phyloP scores from a whole-genome alignment of 2,888 invertebrate genomes.

The Trilocha varians region DNA sequence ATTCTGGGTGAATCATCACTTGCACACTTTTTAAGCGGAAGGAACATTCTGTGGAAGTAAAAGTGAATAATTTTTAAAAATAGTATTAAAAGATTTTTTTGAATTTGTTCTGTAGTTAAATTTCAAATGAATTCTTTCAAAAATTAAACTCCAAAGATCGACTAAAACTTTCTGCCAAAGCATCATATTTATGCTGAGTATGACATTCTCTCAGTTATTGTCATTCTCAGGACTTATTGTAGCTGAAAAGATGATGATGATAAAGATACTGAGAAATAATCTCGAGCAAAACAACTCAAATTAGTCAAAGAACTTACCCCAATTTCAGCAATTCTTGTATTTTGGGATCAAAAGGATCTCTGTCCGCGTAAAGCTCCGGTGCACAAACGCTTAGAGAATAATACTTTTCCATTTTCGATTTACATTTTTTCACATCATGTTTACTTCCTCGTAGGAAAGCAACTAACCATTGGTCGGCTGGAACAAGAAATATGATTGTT shows the following conservation, averaged over 20 bases:
- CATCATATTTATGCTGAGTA: too few species aligned
- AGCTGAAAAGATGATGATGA: too few species aligned
- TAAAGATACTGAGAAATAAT: too few species aligned
- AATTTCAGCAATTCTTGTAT: slow-evolving; percentile 23
- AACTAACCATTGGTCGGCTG: slow-evolving; percentile 75
- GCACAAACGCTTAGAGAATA: slow-evolving; percentile 63
- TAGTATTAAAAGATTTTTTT: neutral
- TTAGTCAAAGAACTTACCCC: slow-evolving; percentile 24
- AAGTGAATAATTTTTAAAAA: too few species aligned
- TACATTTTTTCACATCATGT: slow-evolving; percentile 73
- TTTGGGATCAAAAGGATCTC: slow-evolving; percentile 14
- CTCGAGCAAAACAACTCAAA: neutral
- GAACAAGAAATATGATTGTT: too few species aligned
- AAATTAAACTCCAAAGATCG: too few species aligned
- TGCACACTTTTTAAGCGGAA: slow-evolving; percentile 31
- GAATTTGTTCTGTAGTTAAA: too few species aligned
- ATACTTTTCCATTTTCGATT: slow-evolving; percentile 73
- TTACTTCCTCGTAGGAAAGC: slow-evolving; percentile 76
- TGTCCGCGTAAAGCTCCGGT: slow-evolving; percentile 56
- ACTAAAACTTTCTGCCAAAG: too few species aligned
- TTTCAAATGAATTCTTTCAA: too few species aligned
- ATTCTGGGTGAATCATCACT: slow-evolving; percentile 60
- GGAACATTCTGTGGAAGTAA: slow-evolving; percentile 26
- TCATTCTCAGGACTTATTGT: too few species aligned
- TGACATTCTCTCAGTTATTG: too few species aligned